Evolutionary conservation across 2,113 vertebrate genomes (phyloP).

Genomic region (Jaculus jaculus): DNA sequence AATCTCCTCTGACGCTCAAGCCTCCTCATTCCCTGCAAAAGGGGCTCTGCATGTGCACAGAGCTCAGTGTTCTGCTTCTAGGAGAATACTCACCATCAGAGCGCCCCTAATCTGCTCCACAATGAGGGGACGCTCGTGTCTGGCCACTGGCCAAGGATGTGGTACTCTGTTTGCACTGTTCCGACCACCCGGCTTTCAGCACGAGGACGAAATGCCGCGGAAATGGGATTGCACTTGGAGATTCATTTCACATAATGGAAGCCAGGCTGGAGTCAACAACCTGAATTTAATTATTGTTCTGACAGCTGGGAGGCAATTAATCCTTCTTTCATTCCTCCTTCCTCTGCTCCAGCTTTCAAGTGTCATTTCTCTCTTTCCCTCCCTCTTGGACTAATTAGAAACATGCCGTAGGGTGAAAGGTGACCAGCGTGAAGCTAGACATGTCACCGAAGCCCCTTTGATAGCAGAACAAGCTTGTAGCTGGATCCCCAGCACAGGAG

Average conservation of each 20-base stretch:
- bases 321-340: slow-evolving; percentile 50
- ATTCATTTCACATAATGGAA: slow-evolving; percentile 82
- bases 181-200: slow-evolving; percentile 68
- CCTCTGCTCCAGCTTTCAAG: slow-evolving; percentile 68
- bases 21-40: background rate
- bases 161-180: slow-evolving; percentile 57
- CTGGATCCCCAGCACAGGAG: background rate
- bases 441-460: slow-evolving; percentile 46
- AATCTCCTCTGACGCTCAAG: background rate
- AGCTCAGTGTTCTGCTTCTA: background rate
- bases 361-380: slow-evolving; percentile 34
- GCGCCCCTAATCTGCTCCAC: background rate
- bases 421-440: slow-evolving; percentile 65
- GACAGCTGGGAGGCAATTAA: slow-evolving; percentile 83
- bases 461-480: background rate
- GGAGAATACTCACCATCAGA: background rate
- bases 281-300: slow-evolving; percentile 82
- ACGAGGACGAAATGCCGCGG: slow-evolving; percentile 60
- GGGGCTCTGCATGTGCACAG: background rate
- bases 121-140: slow-evolving; percentile 2
- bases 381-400: slow-evolving; percentile 77
- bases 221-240: slow-evolving; percentile 74
- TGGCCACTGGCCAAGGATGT: slow-evolving; percentile 56
- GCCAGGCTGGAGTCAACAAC: slow-evolving; percentile 81
- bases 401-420: slow-evolving; percentile 68